Conservation (phyloP, 2,888 invertebrate species). For the Drosophila pseudotakahashii region DNA sequence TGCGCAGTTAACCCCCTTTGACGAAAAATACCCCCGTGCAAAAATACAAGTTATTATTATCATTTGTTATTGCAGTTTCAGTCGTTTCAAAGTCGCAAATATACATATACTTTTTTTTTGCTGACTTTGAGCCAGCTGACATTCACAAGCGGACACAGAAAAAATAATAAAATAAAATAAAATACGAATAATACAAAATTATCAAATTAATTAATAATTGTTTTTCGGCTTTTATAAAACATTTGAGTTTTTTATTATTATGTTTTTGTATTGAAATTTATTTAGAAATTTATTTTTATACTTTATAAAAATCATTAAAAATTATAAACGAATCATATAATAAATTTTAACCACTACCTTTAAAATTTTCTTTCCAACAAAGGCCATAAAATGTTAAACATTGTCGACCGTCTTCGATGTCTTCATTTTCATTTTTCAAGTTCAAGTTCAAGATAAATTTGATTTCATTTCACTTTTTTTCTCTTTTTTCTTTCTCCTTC, state of each 20-base stretch:
- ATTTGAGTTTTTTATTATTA: too few relatives aligned
- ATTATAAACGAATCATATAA: neutral
- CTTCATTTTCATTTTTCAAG: constrained; percentile 74
- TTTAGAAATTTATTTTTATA: neutral
- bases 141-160: constrained; percentile 44
- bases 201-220: constrained; percentile 16
- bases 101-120: constrained; percentile 45
- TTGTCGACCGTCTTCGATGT: constrained; percentile 55
- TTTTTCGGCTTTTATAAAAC: too few relatives aligned
- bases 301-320: neutral
- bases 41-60: constrained; percentile 46
- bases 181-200: constrained; percentile 23
- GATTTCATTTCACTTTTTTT: constrained; percentile 67
- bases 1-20: constrained; percentile 19
- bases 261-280: too few relatives aligned
- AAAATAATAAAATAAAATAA: constrained; percentile 15
- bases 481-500: constrained; percentile 58
- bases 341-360: neutral
- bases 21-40: neutral
- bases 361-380: neutral
- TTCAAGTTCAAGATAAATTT: constrained; percentile 83
- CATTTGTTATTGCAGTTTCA: constrained; percentile 55
- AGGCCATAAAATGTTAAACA: constrained; percentile 17
- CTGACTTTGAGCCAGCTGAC: constrained; percentile 68
- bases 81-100: constrained; percentile 64